Conservation (phyloP, 2,888 invertebrate species). For the Drepana falcataria region DNA sequence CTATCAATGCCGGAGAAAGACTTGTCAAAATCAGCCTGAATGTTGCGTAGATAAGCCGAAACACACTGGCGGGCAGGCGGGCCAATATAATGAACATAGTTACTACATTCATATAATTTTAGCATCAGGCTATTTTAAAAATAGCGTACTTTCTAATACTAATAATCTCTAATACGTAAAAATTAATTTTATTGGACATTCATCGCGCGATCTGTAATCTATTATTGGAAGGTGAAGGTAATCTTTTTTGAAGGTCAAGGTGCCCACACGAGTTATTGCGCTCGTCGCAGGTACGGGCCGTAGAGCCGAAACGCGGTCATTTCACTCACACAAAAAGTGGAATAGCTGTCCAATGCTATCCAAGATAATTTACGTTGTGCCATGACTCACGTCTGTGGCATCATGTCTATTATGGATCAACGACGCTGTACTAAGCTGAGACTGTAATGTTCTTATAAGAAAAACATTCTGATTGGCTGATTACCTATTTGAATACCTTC, state of each 20-base stretch:
- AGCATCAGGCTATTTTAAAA: too few species aligned
- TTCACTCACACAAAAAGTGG: not conserved
- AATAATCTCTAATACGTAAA: not conserved
- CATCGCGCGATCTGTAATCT: slow-evolving; percentile 21
- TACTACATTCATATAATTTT: too few species aligned
- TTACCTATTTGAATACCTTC: not conserved
- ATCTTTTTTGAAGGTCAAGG: slow-evolving; percentile 22
- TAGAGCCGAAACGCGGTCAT: not conserved
- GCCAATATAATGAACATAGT: too few species aligned
- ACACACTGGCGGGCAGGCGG: too few species aligned
- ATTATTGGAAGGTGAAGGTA: slow-evolving; percentile 21
- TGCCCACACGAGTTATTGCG: slow-evolving; percentile 4
- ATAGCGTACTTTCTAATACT: too few species aligned
- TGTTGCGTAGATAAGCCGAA: too few species aligned
- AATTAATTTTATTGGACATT: slow-evolving; percentile 14
- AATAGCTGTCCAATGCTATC: not conserved
- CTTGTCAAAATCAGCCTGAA: too few species aligned
- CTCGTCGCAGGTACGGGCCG: not conserved
- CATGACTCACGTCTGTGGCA: not conserved
- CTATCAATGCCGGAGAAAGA: too few species aligned
- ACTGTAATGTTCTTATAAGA: not conserved
- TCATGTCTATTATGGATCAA: not conserved
- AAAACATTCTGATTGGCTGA: not conserved
- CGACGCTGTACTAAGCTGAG: not conserved
- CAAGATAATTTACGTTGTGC: not conserved